A percentile compares a stretch with the other conserved stretches of the same genome.
Evolutionary conservation across 2,797 vertebrate genomes (phyloP).

Genomic region (Hippopotamyrus pictus): DNA sequence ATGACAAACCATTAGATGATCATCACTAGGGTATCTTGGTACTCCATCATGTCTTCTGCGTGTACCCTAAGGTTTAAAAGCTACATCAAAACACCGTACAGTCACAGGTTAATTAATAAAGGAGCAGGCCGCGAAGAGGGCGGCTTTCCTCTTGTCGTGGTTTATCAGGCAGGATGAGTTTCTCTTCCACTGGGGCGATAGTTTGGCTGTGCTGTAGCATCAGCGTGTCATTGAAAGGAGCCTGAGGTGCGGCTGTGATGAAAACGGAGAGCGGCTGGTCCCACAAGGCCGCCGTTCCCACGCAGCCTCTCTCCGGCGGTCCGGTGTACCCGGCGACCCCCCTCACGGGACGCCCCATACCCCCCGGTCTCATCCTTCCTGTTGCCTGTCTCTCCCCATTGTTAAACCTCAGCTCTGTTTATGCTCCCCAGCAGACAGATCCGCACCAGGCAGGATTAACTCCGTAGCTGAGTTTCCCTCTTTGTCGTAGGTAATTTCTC

Average conservation of each 20-base stretch:
- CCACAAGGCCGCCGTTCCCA: slow-evolving; percentile 17
- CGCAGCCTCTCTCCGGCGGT: slow-evolving; percentile 34
- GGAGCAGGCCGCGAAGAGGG: no score
- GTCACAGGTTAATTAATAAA: neutral
- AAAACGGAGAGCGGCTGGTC: slow-evolving; percentile 14
- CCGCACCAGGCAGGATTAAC: slow-evolving; percentile 26
- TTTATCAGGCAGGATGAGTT: neutral
- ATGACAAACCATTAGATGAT: slow-evolving; percentile 42
- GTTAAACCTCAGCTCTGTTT: slow-evolving; percentile 37
- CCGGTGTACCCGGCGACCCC: slow-evolving; percentile 29
- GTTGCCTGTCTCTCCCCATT: slow-evolving; percentile 33
- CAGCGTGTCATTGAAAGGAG: neutral
- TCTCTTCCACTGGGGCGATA: neutral
- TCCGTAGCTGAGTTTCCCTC: slow-evolving; percentile 27
- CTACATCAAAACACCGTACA: neutral
- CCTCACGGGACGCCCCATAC: slow-evolving; percentile 22
- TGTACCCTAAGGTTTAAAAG: neutral
- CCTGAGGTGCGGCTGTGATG: neutral
- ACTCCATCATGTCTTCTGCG: neutral
- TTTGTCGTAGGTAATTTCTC: slow-evolving; percentile 45
- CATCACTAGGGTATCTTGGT: neutral
- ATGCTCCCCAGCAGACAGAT: slow-evolving; percentile 34
- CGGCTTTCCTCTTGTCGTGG: neutral
- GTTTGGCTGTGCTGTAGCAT: neutral
- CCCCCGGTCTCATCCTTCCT: slow-evolving; percentile 2